Percentiles rank a stretch among this genome's conserved stretches.
These are phyloP conservation scores for Engraulis encrasicolus DNA, from an alignment of 2,113 vertebrate species.

Conservation along the genomic window DNA sequence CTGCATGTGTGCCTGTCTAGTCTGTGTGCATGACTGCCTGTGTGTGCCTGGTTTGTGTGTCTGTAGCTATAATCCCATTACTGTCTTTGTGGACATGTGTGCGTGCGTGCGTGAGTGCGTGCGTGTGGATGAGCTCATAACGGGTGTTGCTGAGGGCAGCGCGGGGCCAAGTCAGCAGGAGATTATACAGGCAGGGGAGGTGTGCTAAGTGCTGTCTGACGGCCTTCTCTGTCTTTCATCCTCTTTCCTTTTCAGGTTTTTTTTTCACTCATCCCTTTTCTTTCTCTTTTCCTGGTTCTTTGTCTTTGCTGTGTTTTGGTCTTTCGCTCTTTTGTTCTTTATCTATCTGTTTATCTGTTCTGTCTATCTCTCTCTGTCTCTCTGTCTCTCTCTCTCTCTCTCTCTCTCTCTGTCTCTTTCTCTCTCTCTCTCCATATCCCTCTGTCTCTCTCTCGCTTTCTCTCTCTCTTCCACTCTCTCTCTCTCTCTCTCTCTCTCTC, in stretches of 20 bases:
- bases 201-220: not conserved
- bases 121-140: too few relatives aligned
- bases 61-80: conserved; percentile 54
- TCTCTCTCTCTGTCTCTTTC: not conserved
- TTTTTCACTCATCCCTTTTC: not conserved
- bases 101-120: conserved; percentile 57
- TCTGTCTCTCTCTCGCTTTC: too few relatives aligned
- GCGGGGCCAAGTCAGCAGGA: not conserved
- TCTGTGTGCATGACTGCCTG: too few relatives aligned
- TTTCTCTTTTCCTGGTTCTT: too few relatives aligned
- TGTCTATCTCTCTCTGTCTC: not conserved
- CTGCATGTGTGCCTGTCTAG: not conserved
- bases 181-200: conserved; percentile 14
- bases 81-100: too few relatives aligned
- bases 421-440: too few relatives aligned
- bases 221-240: conserved; percentile 53
- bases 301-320: too few relatives aligned
- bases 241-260: conserved; percentile 41
- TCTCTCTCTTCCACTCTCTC: too few relatives aligned
- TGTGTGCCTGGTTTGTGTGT: not conserved
- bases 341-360: too few relatives aligned
- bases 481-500: too few relatives aligned
- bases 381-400: conserved; percentile 32
- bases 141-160: not conserved
- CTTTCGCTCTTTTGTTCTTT: too few relatives aligned